phyloP scores from a whole-genome alignment of 2,113 vertebrate genomes.

The Suricata suricatta region DNA sequence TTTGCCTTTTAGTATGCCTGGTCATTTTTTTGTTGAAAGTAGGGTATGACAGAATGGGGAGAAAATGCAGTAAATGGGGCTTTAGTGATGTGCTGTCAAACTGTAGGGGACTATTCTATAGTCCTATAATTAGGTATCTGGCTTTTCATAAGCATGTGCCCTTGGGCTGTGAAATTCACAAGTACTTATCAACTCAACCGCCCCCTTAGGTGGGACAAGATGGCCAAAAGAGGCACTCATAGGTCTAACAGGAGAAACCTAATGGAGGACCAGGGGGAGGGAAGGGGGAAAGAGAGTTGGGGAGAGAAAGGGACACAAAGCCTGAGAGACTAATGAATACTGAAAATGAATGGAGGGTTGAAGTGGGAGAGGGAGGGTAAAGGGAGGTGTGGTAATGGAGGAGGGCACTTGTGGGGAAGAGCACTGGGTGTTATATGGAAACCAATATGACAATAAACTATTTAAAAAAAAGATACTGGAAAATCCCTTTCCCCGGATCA shows the following conservation, averaged over 20 bases:
- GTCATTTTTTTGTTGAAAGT: background rate
- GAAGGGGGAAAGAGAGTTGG: too few species aligned
- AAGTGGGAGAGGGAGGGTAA: too few species aligned
- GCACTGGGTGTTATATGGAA: too few species aligned
- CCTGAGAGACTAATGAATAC: too few species aligned
- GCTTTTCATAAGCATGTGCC: background rate
- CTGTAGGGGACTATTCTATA: too few species aligned
- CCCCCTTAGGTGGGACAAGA: background rate
- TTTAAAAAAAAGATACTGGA: background rate
- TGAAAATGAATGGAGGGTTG: too few species aligned
- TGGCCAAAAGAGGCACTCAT: background rate
- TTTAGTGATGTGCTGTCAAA: background rate
- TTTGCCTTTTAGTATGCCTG: background rate
- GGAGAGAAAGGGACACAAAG: too few species aligned
- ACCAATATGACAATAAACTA: too few species aligned
- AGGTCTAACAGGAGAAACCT: too few species aligned
- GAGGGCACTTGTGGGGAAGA: too few species aligned
- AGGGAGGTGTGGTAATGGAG: too few species aligned
- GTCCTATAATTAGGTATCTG: background rate
- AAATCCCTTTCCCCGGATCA: background rate
- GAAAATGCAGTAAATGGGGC: background rate
- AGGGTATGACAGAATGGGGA: background rate
- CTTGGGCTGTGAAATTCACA: background rate
- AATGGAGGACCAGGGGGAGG: too few species aligned
- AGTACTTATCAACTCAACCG: background rate